Evolutionary conservation across 1,140 invertebrate genomes (phyloP).

Genomic region (Pogonomyrmex californicus): DNA sequence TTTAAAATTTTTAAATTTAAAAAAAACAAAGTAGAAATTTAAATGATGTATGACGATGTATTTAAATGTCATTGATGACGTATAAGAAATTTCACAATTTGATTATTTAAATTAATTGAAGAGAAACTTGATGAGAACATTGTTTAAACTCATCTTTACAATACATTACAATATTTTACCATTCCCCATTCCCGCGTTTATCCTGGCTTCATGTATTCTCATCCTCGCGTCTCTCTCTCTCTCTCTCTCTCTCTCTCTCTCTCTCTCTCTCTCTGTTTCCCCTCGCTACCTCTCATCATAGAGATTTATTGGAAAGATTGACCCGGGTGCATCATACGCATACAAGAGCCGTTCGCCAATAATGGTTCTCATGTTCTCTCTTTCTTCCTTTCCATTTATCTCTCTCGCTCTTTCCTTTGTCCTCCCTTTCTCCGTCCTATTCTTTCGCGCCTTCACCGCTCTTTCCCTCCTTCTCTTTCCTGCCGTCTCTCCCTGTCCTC

Average conservation of each 20-base stretch:
- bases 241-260: constrained; percentile 32
- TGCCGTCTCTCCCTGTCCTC: not conserved
- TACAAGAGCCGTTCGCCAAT: constrained; percentile 68
- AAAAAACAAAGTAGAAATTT: too few relatives aligned
- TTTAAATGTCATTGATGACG: too few relatives aligned
- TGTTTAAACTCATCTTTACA: constrained; percentile 7
- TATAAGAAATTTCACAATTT: too few relatives aligned
- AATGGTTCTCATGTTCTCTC: constrained; percentile 60
- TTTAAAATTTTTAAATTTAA: too few relatives aligned
- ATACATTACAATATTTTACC: not conserved
- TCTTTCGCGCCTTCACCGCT: not conserved
- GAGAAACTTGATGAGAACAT: not conserved
- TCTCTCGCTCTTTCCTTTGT: not conserved
- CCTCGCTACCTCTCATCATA: constrained; percentile 20
- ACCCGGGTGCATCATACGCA: constrained; percentile 69
- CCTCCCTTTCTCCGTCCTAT: not conserved
- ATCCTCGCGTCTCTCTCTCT: constrained; percentile 26
- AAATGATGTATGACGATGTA: too few relatives aligned
- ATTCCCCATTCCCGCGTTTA: not conserved
- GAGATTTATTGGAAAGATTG: constrained; percentile 73
- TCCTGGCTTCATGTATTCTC: constrained; percentile 62
- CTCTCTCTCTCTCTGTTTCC: not conserved
- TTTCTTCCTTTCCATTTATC: constrained; percentile 13
- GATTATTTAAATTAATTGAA: too few relatives aligned
- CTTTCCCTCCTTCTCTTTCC: not conserved